Conservation (phyloP, 2,888 invertebrate genomes). For the Romanomermis culicivorax region DNA sequence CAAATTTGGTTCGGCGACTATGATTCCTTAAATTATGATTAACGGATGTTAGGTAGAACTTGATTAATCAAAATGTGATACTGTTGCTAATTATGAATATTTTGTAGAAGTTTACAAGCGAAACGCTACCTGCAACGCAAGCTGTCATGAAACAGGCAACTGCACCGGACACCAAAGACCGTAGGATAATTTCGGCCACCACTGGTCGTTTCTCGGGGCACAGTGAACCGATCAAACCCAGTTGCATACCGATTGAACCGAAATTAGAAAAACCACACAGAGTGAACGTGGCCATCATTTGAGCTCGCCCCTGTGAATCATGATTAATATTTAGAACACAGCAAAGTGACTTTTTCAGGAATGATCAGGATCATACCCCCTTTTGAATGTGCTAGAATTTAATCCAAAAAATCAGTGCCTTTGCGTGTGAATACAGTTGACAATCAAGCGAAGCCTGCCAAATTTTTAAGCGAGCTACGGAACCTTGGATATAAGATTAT, state of each 20-base stretch:
- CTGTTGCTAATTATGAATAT: too few species aligned
- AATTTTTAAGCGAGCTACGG: too few species aligned
- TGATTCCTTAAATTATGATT: too few species aligned
- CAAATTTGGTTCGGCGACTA: too few species aligned
- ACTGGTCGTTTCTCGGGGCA: constrained; percentile 20
- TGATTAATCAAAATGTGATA: too few species aligned
- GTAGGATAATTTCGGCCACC: constrained; percentile 27
- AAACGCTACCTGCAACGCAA: constrained; percentile 30
- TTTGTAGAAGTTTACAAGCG: not conserved
- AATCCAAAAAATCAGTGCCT: not conserved
- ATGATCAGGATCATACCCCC: too few species aligned
- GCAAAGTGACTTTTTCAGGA: too few species aligned
- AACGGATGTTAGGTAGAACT: too few species aligned
- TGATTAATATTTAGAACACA: too few species aligned
- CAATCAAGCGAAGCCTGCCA: too few species aligned
- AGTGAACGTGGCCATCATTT: constrained; percentile 30
- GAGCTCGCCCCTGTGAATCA: constrained; percentile 15
- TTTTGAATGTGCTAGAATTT: not conserved
- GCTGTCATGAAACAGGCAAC: constrained; percentile 32
- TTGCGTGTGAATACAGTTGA: too few species aligned
- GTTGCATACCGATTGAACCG: constrained; percentile 32
- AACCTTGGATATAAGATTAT: too few species aligned
- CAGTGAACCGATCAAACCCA: constrained; percentile 26
- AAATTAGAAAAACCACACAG: constrained; percentile 36
- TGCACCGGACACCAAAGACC: constrained; percentile 31